A percentile compares a stretch with the other conserved stretches of the same genome.
phyloP scores from a whole-genome alignment of 2,113 vertebrate species.

The Oreocharis arfaki region DNA sequence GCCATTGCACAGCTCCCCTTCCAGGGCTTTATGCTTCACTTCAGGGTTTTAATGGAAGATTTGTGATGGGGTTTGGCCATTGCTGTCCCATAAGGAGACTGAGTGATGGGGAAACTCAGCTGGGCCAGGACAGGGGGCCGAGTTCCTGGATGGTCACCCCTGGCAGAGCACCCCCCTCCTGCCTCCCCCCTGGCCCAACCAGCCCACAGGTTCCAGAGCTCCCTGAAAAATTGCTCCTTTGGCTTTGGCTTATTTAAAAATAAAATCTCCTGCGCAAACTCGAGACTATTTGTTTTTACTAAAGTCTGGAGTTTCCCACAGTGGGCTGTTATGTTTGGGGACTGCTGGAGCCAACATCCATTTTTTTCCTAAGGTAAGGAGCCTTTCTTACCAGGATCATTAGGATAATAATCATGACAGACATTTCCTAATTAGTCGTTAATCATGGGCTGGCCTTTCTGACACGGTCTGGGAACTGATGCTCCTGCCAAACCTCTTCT shows the following conservation, averaged over 20 bases:
- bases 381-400: neutral
- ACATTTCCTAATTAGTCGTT: neutral
- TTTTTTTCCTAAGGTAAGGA: neutral
- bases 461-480: neutral
- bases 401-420: neutral
- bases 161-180: neutral
- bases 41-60: neutral
- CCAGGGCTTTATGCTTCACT: neutral
- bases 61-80: neutral
- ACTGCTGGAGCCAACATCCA: neutral
- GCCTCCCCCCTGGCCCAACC: neutral
- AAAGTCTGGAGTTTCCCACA: constrained; percentile 2
- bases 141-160: neutral
- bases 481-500: neutral
- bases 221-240: neutral
- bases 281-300: neutral
- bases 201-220: neutral
- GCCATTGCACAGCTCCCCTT: neutral
- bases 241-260: constrained; percentile 18
- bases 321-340: neutral
- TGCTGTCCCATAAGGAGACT: neutral
- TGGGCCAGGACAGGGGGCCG: neutral
- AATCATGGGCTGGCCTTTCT: neutral
- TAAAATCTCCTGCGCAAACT: neutral
- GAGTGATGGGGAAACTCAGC: neutral